Evolutionary conservation across 2,888 invertebrate species (phyloP), one percentile per base, ranked within the genome.

Genomic region (Acronicta alni): DNA sequence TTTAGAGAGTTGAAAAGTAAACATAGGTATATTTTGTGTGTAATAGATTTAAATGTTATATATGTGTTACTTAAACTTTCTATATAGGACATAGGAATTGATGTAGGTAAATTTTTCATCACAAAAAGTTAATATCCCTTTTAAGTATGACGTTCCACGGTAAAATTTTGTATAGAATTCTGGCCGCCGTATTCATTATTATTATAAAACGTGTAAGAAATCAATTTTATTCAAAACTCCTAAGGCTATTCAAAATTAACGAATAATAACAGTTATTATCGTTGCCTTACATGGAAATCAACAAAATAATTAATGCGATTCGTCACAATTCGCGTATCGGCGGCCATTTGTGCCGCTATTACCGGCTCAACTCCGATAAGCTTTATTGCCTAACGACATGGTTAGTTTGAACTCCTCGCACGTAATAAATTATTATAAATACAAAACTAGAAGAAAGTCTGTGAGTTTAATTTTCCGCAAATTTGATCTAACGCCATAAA

Each of bases 401-500:
- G 93, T 93, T 93, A 93, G 93, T 94, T 94, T 90, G 89, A 89
- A 67, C 80, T 84, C 87, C 89, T 89, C 87, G 87, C 90, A 90
- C 91, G 84, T 90, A 87, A 89, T 90, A 90, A 92, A 92, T 92
- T 92, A 90, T 91, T 89, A 89, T 92, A 90, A 89, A 89, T 89
- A 88, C 86, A 84, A 86, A 85, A 85, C 80, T 83, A 80, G 81
- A 78, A 81, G 82, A 89, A 88, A 89, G 84, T 83, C 84, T 81
- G 81, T 81, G 79, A 85, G 87, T 91, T 88, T 88, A 93, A 93
- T 94, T 94, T 93, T 92, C 89, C 93, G 93, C 92, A 93, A 91
- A 90, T 93, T 92, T 92, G 87, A 91, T 88, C 85, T 85, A 82
- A 82, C 83, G 84, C 89, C 81, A 86, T 92, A 90, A 93, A 90